These are phyloP conservation scores for Cotesia chilonis DNA, from an alignment of 1,140 invertebrate genomes.

Conservation along the genomic window DNA sequence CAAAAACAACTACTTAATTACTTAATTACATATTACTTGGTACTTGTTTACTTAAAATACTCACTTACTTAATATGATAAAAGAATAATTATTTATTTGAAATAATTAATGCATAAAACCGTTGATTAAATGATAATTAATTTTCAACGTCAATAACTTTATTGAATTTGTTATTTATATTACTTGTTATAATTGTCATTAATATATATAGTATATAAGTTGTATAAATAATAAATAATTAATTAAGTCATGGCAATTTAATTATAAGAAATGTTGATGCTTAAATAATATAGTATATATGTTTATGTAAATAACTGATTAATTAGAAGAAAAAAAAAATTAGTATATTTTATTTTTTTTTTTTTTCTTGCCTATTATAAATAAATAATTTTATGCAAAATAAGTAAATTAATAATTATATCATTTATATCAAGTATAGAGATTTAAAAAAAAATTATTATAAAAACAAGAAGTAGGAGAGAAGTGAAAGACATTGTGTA, in stretches of 20 bases:
- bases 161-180: not conserved
- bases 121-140: conserved; percentile 11
- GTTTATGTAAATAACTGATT: conserved; percentile 9
- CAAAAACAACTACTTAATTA: not conserved
- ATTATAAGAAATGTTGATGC: conserved; percentile 48
- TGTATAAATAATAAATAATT: too few species aligned
- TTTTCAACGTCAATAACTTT: not conserved
- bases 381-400: not conserved
- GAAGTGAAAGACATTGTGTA: conserved; percentile 7
- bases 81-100: not conserved
- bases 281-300: conserved; percentile 51
- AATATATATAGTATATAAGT: too few species aligned
- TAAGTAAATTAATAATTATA: conserved; percentile 17
- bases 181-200: too few species aligned
- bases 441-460: not conserved
- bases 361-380: too few species aligned
- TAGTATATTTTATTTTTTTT: too few species aligned
- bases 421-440: not conserved
- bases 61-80: not conserved
- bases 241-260: too few species aligned
- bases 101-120: conserved; percentile 25
- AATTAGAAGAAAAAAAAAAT: too few species aligned
- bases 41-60: too few species aligned
- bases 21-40: too few species aligned
- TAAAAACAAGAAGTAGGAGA: not conserved